Conservation (phyloP, 1,140 invertebrate species). For the Microplitis demolitor region DNA sequence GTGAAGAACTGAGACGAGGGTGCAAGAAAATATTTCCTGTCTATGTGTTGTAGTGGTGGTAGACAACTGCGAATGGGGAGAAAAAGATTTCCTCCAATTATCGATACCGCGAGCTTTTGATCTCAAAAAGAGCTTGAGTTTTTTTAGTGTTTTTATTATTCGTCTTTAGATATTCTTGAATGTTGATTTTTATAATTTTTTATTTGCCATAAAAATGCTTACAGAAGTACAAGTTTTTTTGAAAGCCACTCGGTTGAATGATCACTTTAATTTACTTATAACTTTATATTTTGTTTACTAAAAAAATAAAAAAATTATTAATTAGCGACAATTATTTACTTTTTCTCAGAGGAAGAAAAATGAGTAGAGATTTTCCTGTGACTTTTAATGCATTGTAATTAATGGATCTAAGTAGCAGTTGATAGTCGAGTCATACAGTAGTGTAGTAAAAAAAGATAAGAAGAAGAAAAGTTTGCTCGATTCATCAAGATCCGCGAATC, state of each 20-base stretch:
- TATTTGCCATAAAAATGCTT: conserved; percentile 1
- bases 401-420: too few species aligned
- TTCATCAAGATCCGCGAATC: conserved; percentile 51
- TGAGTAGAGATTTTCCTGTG: conserved; percentile 17
- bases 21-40: background rate
- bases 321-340: background rate
- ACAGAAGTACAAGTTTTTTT: background rate
- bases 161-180: background rate
- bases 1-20: background rate
- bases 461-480: conserved; percentile 33
- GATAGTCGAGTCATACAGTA: background rate
- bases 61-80: conserved; percentile 19
- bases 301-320: too few species aligned
- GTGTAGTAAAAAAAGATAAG: conserved; percentile 10
- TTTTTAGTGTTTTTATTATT: background rate
- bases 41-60: background rate
- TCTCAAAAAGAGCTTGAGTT: conserved; percentile 34
- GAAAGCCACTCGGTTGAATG: background rate
- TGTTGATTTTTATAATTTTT: conserved; percentile 24
- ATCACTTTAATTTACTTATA: background rate
- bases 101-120: conserved; percentile 56
- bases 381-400: conserved; percentile 1
- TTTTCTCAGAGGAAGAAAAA: background rate
- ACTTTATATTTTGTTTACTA: too few species aligned
- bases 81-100: conserved; percentile 59